A percentile compares a stretch with the other conserved stretches of the same genome.
phyloP scores from a whole-genome alignment of 2,888 invertebrate species.

The Dasysyrphus tricinctus region DNA sequence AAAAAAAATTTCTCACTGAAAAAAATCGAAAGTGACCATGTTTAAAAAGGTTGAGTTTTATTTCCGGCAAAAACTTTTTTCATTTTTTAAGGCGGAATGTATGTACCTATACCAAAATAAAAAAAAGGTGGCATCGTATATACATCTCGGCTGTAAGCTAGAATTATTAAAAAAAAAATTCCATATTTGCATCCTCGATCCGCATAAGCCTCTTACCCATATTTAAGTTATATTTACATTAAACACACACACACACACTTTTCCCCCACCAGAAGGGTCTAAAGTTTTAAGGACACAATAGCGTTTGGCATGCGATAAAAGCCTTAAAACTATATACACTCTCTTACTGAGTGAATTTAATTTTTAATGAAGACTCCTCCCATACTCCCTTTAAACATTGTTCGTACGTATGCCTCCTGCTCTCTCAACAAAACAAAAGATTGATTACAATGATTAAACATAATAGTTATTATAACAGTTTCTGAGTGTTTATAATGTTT shows the following conservation, averaged over 20 bases:
- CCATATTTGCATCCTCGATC: not conserved
- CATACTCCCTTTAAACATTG: not conserved
- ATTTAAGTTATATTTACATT: not conserved
- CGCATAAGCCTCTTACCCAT: not conserved
- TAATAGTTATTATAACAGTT: conserved; percentile 46
- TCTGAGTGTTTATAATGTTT: not conserved
- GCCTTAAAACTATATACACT: not conserved
- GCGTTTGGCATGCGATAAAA: conserved; percentile 37
- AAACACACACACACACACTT: not conserved
- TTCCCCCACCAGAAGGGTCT: not conserved
- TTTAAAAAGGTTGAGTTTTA: too few species aligned
- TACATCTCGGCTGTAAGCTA: too few species aligned
- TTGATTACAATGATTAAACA: conserved; percentile 48
- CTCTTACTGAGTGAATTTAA: conserved; percentile 44
- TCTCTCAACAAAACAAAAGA: conserved; percentile 3
- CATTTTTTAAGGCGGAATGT: too few species aligned
- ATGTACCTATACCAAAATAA: too few species aligned
- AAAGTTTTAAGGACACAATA: conserved; percentile 25
- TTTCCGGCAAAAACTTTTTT: too few species aligned
- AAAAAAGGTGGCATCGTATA: too few species aligned
- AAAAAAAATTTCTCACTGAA: too few species aligned
- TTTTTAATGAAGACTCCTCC: conserved; percentile 52
- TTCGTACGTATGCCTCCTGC: not conserved
- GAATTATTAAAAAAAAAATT: not conserved
- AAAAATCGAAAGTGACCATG: too few species aligned